phyloP scores from a whole-genome alignment of 2,797 vertebrate genomes.

The Psittacula derbiana region DNA sequence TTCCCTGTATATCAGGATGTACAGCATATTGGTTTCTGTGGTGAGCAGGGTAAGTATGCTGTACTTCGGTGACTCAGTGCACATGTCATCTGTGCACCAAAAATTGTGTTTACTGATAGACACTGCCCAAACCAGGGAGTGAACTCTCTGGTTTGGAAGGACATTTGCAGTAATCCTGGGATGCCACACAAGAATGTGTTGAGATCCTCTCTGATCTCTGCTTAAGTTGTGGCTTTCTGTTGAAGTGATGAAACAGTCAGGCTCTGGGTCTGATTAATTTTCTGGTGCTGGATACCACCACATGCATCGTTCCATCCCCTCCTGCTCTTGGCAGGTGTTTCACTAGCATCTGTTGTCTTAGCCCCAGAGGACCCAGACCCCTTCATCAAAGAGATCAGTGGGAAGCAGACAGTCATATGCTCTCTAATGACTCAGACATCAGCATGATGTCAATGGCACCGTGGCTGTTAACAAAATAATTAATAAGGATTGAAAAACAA shows the following conservation, averaged over 20 bases:
- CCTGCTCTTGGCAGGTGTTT: conserved; percentile 55
- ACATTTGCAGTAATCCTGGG: neutral
- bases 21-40: neutral
- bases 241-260: neutral
- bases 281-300: neutral
- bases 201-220: neutral
- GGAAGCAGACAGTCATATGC: neutral
- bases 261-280: conserved; percentile 19
- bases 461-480: neutral
- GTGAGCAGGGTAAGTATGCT: accelerated
- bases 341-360: conserved; percentile 25
- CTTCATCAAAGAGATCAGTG: conserved; percentile 21
- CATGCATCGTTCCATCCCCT: neutral
- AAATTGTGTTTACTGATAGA: neutral
- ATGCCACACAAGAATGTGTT: neutral
- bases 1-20: neutral
- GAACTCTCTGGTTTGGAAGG: neutral
- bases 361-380: neutral
- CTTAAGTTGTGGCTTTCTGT: neutral
- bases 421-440: conserved; percentile 25
- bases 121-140: neutral
- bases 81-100: neutral
- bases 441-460: neutral
- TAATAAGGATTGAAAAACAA: neutral
- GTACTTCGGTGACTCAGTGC: neutral